Evolutionary conservation across 2,113 vertebrate genomes (phyloP).

Genomic region (Cyphomyrus plagiostoma): DNA sequence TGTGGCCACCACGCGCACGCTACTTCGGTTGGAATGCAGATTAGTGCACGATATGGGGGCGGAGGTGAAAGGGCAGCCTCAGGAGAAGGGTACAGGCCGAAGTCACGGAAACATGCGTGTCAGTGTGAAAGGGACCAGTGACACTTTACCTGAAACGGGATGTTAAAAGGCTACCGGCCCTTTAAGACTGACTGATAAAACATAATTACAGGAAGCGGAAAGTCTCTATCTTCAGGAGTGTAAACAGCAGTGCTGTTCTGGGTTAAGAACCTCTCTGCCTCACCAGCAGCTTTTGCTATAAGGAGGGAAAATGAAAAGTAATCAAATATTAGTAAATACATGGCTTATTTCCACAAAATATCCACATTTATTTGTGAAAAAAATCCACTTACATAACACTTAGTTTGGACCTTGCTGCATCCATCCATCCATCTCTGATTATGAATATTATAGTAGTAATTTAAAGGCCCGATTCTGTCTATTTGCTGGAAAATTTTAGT

Average conservation of each 20-base stretch:
- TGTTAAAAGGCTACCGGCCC: neutral
- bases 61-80: neutral
- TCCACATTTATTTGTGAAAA: neutral
- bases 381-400: neutral
- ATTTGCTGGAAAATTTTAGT: neutral
- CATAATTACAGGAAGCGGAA: slow-evolving; percentile 3
- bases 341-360: neutral
- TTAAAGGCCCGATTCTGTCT: neutral
- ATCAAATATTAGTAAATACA: neutral
- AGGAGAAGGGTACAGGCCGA: neutral
- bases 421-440: neutral
- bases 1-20: neutral
- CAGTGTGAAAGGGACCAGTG: neutral
- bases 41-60: neutral
- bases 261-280: neutral
- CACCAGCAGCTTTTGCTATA: neutral
- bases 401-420: neutral
- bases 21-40: neutral
- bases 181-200: neutral
- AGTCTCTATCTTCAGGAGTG: neutral
- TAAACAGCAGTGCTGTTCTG: neutral
- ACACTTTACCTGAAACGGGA: too few species aligned
- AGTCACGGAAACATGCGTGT: neutral
- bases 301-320: neutral
- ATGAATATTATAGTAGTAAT: neutral